Evolutionary conservation across 2,113 vertebrate genomes (phyloP).

Genomic region (Otolemur garnettii): DNA sequence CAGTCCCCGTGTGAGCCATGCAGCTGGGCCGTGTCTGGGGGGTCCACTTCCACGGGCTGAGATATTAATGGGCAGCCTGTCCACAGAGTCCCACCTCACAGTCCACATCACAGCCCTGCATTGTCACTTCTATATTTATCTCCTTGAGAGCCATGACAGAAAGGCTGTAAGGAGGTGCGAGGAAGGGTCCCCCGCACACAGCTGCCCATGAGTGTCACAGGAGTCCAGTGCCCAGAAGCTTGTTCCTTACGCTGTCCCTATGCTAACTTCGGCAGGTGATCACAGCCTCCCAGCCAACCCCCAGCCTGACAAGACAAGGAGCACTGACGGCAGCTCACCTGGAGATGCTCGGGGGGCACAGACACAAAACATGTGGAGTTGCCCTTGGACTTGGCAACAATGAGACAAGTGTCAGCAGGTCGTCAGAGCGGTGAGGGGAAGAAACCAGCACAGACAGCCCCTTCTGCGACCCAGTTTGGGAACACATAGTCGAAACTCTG

Average conservation of each 20-base stretch:
- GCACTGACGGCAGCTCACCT: accelerated
- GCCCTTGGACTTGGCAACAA: background rate
- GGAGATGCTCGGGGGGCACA: background rate
- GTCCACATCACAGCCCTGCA: background rate
- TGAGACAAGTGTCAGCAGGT: background rate
- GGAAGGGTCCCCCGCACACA: background rate
- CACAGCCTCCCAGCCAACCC: accelerated
- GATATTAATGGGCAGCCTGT: accelerated
- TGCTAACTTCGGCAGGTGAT: background rate
- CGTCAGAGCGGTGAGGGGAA: accelerated
- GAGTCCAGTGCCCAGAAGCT: background rate
- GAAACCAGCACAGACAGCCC: too few species aligned
- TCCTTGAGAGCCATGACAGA: background rate
- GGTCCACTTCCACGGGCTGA: background rate
- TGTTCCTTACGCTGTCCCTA: too few species aligned
- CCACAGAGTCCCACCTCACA: background rate
- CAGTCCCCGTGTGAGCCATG: too few species aligned
- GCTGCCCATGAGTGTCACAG: background rate
- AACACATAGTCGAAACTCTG: background rate
- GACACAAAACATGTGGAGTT: background rate
- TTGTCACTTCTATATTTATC: background rate
- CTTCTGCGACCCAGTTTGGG: background rate
- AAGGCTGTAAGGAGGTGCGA: background rate
- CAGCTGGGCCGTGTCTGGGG: too few species aligned
- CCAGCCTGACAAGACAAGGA: too few species aligned